Evolutionary conservation across 1,140 invertebrate genomes (phyloP), one percentile per base, ranked within the genome.

Genomic region (Diachasma alloeum): DNA sequence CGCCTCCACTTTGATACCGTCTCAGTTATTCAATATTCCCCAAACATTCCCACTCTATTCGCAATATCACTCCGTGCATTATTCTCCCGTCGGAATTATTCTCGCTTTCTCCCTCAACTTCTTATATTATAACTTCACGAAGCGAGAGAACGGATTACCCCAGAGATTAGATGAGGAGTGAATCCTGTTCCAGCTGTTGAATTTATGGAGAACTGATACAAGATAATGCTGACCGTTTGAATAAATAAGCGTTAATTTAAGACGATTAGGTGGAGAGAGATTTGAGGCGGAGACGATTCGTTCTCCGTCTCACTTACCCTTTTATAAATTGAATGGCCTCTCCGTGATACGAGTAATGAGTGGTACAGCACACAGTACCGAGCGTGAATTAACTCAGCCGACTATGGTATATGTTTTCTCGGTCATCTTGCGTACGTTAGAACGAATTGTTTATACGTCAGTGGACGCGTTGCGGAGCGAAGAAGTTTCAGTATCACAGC

Each of bases 1-100:
- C 31, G 2, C 31, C 2, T 31, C 31, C 6, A 31, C 31, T 31
- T 6, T 31, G 73, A 69, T 74, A 74, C 26, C 71, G 46, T 66
- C 71, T 44, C 36, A 26, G 71, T 77, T 53, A 77, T 69, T 77
- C 63, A 67, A 77, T 77, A 77, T 73, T 77, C 76, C 59, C 46
- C 10, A 11, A 66, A 73, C 76, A 72, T 77, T 44, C 63, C 53
- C 17, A 22, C 46, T n/a, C 19, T 15, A 17, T 31, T 42, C 24
- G 0, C 10, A 46, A 36, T 22, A 15, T 17, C 53, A 46, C 9
- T 5, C 8, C 39, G 13, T 8, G 31, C 24, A 66, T 66, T 66
- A 15, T 66, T 15, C 31, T 1, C 31, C 8, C 31, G 2, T 31
- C 31, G n/a, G n/a, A 31, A 31, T 46, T 46, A 15, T 15, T 46